Conservation (phyloP, 1,140 invertebrate genomes). For the Rhopalosiphum maidis region DNA sequence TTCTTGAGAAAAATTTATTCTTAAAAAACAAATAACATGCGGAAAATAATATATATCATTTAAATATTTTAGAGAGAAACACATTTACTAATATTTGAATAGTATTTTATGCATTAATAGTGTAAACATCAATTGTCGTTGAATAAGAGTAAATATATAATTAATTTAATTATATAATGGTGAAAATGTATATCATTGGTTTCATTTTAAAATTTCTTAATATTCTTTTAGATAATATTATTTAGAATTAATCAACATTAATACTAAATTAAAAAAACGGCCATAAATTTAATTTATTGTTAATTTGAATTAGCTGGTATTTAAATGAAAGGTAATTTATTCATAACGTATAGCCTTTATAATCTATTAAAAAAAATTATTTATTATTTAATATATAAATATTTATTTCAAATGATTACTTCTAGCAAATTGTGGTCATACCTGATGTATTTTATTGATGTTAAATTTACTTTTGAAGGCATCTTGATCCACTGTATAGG, state of each 20-base stretch:
- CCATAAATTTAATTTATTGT: neutral
- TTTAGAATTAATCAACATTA: neutral
- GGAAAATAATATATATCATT: neutral
- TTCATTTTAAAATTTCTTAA: neutral
- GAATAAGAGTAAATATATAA: neutral
- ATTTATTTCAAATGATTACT: neutral
- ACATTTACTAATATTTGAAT: neutral
- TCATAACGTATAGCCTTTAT: neutral
- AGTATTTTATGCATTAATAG: neutral
- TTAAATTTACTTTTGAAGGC: neutral
- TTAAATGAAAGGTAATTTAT: neutral
- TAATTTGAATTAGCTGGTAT: neutral
- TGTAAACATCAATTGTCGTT: neutral
- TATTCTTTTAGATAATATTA: neutral
- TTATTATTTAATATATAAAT: neutral
- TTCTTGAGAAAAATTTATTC: neutral
- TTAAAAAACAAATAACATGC: neutral
- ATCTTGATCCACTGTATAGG: neutral
- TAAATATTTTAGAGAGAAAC: neutral
- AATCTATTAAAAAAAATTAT: neutral
- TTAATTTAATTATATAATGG: neutral
- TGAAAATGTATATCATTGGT: neutral
- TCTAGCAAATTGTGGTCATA: neutral
- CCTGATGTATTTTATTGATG: constrained; percentile 2
- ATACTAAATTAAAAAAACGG: neutral